Percentiles rank a stretch among this genome's conserved stretches.
phyloP scores from a whole-genome alignment of 2,888 invertebrate species.

The Brenthis ino region DNA sequence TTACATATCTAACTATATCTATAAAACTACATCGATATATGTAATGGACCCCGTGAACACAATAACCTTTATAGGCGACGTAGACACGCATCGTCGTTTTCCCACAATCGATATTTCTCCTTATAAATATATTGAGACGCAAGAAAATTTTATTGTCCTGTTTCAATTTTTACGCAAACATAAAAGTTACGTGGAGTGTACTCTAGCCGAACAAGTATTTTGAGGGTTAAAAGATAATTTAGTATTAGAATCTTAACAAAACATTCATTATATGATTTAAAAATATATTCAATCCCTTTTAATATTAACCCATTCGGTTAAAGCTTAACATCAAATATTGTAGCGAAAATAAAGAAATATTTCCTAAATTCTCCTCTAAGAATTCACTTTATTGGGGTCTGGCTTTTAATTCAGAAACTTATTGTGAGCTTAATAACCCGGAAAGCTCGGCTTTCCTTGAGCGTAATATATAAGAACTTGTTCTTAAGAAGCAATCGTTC shows the following conservation, averaged over 20 bases:
- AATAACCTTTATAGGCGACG: no score
- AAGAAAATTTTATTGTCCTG: no score
- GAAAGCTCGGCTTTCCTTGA: conserved; percentile 8
- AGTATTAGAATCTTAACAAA: no score
- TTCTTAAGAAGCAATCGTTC: neutral
- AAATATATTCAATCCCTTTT: neutral
- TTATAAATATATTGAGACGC: no score
- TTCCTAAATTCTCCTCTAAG: conserved; percentile 9
- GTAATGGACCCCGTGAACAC: no score
- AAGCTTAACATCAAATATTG: neutral
- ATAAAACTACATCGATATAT: no score
- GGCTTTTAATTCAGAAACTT: conserved; percentile 15
- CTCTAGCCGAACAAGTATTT: no score
- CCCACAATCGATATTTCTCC: no score
- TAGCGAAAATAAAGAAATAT: conserved; percentile 15
- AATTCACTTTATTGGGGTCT: conserved; percentile 17
- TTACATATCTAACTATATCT: neutral
- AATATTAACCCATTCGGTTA: neutral
- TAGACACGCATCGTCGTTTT: no score
- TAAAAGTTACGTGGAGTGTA: no score
- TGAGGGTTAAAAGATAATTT: no score
- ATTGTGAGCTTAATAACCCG: conserved; percentile 14
- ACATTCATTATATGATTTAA: neutral
- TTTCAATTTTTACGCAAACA: no score
- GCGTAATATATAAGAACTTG: neutral